Conservation (phyloP, 2,113 vertebrate species). For the Cavia porcellus region DNA sequence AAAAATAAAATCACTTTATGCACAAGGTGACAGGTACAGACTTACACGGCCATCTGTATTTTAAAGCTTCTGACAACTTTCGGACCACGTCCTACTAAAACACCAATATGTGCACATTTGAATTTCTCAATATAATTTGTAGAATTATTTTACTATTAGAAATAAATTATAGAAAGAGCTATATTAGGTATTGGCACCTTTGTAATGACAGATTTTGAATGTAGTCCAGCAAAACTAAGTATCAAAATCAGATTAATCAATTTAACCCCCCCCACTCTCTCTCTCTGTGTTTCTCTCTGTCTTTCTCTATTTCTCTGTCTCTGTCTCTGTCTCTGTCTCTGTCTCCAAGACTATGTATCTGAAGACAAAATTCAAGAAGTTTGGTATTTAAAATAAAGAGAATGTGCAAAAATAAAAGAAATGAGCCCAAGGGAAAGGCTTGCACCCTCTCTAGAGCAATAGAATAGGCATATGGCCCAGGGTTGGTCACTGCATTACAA, state of each 20-base stretch:
- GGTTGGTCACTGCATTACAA: background rate
- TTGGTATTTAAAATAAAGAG: background rate
- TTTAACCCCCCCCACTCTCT: background rate
- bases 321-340: too few relatives aligned
- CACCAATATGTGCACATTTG: background rate
- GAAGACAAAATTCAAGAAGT: conserved; percentile 3
- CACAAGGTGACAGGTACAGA: conserved; percentile 14
- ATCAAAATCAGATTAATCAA: background rate
- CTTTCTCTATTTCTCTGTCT: background rate
- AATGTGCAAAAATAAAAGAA: background rate
- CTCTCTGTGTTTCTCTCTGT: too few relatives aligned
- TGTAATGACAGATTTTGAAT: background rate
- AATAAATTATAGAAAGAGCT: background rate
- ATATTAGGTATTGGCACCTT: background rate
- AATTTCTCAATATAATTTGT: background rate
- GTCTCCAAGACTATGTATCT: background rate
- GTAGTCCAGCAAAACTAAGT: conserved; percentile 42
- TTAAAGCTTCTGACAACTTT: background rate
- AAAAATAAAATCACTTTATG: conserved; percentile 31
- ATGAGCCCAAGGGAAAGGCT: background rate
- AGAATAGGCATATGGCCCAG: background rate
- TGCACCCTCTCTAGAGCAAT: background rate
- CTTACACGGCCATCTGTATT: background rate
- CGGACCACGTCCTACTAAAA: conserved; percentile 32
- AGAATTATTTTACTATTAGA: background rate